A percentile compares a stretch with the other conserved stretches of the same genome.
Evolutionary conservation across 2,888 invertebrate genomes (phyloP).

Genomic region (Blomia tropicalis): DNA sequence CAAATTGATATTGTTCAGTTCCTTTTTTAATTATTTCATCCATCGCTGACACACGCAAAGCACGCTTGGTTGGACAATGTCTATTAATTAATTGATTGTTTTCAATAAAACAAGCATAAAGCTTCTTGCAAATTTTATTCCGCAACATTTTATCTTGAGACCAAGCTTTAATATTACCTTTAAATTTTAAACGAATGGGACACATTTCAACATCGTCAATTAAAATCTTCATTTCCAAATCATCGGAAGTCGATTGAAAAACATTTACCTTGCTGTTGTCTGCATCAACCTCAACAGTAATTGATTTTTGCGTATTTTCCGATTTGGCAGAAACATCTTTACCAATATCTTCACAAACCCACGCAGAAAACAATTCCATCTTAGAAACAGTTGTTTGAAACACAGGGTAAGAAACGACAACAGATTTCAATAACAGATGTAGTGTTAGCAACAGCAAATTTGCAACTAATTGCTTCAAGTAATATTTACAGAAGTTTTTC

Average conservation of each 20-base stretch:
- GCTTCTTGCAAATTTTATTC: neutral
- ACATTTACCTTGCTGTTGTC: neutral
- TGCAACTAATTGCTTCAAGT: too few species aligned
- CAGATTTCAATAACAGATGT: too few species aligned
- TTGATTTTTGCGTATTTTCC: too few species aligned
- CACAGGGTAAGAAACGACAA: too few species aligned
- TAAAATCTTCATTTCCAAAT: neutral
- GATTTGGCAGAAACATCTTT: too few species aligned
- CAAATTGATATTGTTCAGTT: neutral
- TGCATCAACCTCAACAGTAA: neutral
- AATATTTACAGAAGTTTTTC: too few species aligned
- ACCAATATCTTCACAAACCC: too few species aligned
- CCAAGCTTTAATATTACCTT: neutral
- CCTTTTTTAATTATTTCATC: neutral
- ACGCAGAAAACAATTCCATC: too few species aligned
- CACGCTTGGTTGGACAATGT: neutral
- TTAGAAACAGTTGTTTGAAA: too few species aligned
- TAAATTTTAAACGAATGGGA: neutral
- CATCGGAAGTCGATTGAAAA: neutral
- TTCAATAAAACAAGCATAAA: neutral
- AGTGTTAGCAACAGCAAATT: too few species aligned
- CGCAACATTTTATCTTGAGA: neutral
- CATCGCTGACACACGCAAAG: neutral
- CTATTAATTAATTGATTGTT: neutral
- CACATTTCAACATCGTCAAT: neutral